These are phyloP conservation scores for Oryzaephilus surinamensis DNA, from an alignment of 1,140 invertebrate genomes.

Conservation along the genomic window DNA sequence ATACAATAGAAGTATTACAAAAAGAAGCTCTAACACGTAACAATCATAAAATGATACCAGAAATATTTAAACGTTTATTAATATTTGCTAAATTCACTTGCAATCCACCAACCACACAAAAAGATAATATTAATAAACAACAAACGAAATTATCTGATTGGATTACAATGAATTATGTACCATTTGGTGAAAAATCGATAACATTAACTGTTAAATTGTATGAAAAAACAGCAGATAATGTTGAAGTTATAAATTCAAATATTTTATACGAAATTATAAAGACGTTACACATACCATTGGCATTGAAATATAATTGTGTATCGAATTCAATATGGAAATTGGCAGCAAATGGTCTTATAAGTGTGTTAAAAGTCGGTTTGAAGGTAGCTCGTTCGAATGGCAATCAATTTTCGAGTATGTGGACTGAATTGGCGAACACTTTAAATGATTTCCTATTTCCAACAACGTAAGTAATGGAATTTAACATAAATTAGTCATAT, in stretches of 20 bases:
- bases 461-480: constrained; percentile 43
- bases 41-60: constrained; percentile 59
- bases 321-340: constrained; percentile 79
- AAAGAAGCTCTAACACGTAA: constrained; percentile 62
- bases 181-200: constrained; percentile 77
- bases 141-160: constrained; percentile 49
- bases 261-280: constrained; percentile 69
- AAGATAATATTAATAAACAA: constrained; percentile 45
- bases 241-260: constrained; percentile 61
- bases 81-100: constrained; percentile 64
- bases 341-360: constrained; percentile 66
- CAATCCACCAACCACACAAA: constrained; percentile 52
- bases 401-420: constrained; percentile 60
- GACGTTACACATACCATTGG: constrained; percentile 62
- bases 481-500: neutral
- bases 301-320: constrained; percentile 74
- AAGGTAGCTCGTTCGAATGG: constrained; percentile 74
- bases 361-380: constrained; percentile 71
- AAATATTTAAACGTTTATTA: constrained; percentile 70
- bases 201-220: constrained; percentile 75
- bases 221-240: constrained; percentile 64
- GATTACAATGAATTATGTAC: constrained; percentile 78
- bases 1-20: constrained; percentile 69
- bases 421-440: constrained; percentile 74
- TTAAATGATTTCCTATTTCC: constrained; percentile 89